Base-by-base conservation (phyloP, 2,797 vertebrate species). In the Sebastes matsubarae region DNA sequence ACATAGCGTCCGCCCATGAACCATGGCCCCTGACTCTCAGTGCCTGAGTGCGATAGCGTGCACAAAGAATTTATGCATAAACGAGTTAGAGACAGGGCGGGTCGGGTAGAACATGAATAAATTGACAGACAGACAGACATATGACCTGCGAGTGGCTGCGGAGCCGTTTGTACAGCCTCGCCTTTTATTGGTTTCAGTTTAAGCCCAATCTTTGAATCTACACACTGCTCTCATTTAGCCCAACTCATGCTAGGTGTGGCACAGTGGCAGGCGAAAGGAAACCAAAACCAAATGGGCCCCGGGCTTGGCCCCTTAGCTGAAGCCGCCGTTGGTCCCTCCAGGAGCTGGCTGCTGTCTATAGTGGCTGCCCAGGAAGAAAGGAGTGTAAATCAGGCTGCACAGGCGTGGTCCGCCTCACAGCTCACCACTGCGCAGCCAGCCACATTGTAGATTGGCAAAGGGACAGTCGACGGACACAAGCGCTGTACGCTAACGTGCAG, bases 211-310 rank as follows among this genome's bases (percentile, higher is more conserved):
- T 90, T 81, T 81, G 61, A 84, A 92, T 94, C 89, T 93, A 88
- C 91, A 95, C 93, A 94, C 93, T 94, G 93, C 79, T 92, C 89
- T 95, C 92, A 95, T 95, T 95, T 93, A 95, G 90, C 91, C 88
- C 91, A 79, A 83, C 91, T 93, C 92, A 79, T 91, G 80, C 89
- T 95, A 95, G 95, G 95, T 96, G 95, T 95, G 95, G 94, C 92
- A 92, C 90, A 72, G 92, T 90, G 93, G 94, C 93, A 93, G 87
- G 86, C 77, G 55, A 88, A 91, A 90, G 93, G 93, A 95, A 96
- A 95, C 93, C 91, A 93, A 94, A 95, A 95, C 92, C 94, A 94
- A 95, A 94, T 93, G 94, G 92, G 83, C 73, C 88, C 81, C 78
- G 6, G 83, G 83, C 65, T 91, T 92, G 90, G 93, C 93, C 92